phyloP scores from a whole-genome alignment of 2,113 vertebrate species.

The Erythrocercus mccallii region DNA sequence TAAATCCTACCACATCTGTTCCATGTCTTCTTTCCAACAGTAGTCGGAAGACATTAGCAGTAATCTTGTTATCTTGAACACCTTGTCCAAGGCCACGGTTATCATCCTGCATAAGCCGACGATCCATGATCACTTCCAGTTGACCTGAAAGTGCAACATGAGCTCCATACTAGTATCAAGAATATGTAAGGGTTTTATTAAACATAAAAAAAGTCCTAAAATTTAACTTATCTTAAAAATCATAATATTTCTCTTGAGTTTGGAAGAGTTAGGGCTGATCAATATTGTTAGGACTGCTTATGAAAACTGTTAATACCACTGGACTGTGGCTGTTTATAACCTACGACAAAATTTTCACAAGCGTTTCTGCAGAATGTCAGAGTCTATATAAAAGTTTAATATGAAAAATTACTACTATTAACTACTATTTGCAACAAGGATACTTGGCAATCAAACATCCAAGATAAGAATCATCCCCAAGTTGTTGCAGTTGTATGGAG shows the following conservation, averaged over 20 bases:
- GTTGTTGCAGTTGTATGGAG: background rate
- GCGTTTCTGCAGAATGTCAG: background rate
- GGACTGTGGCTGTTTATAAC: background rate
- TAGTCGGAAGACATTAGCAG: conserved; percentile 83
- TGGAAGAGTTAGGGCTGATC: background rate
- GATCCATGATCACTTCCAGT: conserved; percentile 91
- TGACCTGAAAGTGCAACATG: conserved; percentile 76
- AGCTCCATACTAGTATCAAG: background rate
- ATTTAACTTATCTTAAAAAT: background rate
- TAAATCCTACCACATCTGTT: conserved; percentile 70
- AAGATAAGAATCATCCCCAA: background rate
- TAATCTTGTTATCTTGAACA: conserved; percentile 92
- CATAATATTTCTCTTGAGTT: background rate
- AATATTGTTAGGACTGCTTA: background rate
- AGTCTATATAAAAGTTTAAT: background rate
- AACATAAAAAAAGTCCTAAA: background rate
- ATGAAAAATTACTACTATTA: background rate
- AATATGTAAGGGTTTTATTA: background rate
- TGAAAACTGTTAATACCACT: background rate
- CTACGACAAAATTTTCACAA: background rate
- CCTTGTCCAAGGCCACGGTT: conserved; percentile 94
- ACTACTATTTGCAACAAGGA: background rate
- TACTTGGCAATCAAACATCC: background rate
- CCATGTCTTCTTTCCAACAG: conserved; percentile 80
- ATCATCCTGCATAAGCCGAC: conserved; percentile 92